phyloP scores from a whole-genome alignment of 2,888 invertebrate genomes.

The Acrobasis suavella region DNA sequence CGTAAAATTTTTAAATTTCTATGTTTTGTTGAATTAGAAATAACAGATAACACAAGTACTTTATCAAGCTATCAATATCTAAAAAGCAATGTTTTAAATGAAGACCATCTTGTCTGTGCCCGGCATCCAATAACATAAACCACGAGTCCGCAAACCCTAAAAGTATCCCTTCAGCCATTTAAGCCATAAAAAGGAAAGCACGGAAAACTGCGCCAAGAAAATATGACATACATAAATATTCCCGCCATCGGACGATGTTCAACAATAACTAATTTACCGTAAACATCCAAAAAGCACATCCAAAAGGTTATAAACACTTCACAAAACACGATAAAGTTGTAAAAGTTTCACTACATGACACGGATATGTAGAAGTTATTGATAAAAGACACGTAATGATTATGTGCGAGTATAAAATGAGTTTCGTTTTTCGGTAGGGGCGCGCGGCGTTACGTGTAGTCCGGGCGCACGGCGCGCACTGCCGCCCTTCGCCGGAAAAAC shows the following conservation, averaged over 20 bases:
- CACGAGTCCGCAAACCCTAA: constrained; percentile 55
- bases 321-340: constrained; percentile 17
- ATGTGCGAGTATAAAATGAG: constrained; percentile 26
- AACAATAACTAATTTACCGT: constrained; percentile 47
- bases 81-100: background rate
- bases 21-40: no score
- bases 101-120: background rate
- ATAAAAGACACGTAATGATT: constrained; percentile 10
- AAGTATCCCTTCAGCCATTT: constrained; percentile 59
- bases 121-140: constrained; percentile 59
- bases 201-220: constrained; percentile 61
- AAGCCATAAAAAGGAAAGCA: constrained; percentile 60
- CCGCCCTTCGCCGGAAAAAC: constrained; percentile 60
- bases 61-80: background rate
- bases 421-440: constrained; percentile 35
- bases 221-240: constrained; percentile 71
- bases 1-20: no score
- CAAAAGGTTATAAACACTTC: constrained; percentile 24
- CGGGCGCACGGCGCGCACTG: constrained; percentile 70
- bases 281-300: constrained; percentile 23
- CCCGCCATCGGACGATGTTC: constrained; percentile 64
- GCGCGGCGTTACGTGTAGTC: constrained; percentile 41
- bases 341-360: constrained; percentile 19
- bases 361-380: constrained; percentile 10
- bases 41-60: no score